Evolutionary conservation across 1,140 invertebrate genomes (phyloP).

Genomic region (Orchestia grillus): DNA sequence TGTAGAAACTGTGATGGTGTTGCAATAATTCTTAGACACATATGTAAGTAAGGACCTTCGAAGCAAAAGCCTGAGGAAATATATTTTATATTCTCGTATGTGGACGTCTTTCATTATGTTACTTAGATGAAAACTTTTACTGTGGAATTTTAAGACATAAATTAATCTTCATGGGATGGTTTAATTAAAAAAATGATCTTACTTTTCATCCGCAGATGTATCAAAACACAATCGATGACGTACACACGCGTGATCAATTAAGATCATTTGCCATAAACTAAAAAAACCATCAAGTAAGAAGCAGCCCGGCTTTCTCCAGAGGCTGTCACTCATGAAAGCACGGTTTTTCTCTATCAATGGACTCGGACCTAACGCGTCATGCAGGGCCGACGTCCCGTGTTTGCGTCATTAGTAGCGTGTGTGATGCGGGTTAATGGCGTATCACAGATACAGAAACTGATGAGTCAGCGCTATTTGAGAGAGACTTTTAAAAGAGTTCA

Average conservation of each 20-base stretch:
- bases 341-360: background rate
- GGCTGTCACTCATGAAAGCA: background rate
- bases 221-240: background rate
- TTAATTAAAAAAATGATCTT: background rate
- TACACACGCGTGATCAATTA: background rate
- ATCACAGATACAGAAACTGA: slow-evolving; percentile 41
- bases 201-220: background rate
- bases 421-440: slow-evolving; percentile 33
- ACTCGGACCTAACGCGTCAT: background rate
- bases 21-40: background rate
- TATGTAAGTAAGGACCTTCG: background rate
- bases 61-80: background rate
- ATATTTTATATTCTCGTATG: background rate
- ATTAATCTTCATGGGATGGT: background rate
- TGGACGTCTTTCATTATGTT: background rate
- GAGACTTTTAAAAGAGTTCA: background rate
- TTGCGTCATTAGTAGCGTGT: slow-evolving; percentile 32
- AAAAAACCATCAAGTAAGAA: background rate
- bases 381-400: slow-evolving; percentile 15
- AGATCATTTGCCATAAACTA: background rate
- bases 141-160: background rate
- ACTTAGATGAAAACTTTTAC: background rate
- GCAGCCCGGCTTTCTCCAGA: background rate
- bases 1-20: background rate
- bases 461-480: background rate